These are phyloP conservation scores for Candoia aspera DNA, from an alignment of 2,113 vertebrate genomes.

Conservation along the genomic window DNA sequence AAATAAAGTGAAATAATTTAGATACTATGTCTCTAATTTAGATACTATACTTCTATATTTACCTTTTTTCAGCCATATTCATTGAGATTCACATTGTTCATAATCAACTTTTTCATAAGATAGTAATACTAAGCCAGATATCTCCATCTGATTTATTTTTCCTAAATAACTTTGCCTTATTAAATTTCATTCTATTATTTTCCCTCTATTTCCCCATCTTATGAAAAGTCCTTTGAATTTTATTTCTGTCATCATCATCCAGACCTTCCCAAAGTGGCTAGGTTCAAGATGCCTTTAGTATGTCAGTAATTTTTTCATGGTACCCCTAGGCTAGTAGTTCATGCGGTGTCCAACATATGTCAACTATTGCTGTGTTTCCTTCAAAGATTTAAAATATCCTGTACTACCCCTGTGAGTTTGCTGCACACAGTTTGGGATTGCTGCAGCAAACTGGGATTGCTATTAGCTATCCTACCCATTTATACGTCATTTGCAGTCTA, in stretches of 20 bases:
- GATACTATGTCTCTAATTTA: no score
- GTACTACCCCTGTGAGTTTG: not conserved
- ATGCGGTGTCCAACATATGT: not conserved
- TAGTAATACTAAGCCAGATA: not conserved
- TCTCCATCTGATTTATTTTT: not conserved
- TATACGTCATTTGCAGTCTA: not conserved
- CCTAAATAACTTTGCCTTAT: not conserved
- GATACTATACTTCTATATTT: not conserved
- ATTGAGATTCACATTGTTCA: not conserved
- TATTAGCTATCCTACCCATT: not conserved
- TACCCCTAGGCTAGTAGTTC: not conserved
- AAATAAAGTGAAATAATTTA: not conserved
- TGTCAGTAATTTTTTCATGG: not conserved
- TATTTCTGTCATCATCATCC: not conserved
- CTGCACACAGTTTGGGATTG: not conserved
- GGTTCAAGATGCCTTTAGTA: not conserved
- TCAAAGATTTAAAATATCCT: not conserved
- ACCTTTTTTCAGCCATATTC: not conserved
- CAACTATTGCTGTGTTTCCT: not conserved
- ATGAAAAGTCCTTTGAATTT: not conserved
- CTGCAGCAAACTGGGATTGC: no score
- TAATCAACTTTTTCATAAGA: not conserved
- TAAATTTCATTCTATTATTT: not conserved
- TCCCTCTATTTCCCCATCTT: not conserved
- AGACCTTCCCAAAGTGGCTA: not conserved